Conservation (phyloP, 2,888 invertebrate species). For the Alloscopus bannaensis region DNA sequence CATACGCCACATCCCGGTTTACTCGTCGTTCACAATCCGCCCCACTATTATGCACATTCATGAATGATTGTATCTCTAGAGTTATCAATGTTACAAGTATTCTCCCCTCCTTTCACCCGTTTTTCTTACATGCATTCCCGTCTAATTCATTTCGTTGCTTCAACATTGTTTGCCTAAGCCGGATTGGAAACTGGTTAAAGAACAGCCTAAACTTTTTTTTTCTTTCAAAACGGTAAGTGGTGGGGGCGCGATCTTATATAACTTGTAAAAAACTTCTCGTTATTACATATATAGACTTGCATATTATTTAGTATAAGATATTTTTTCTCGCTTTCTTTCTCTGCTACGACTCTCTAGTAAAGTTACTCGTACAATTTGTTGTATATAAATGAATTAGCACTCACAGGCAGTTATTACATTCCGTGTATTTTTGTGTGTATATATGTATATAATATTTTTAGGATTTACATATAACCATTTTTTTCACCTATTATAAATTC, state of each 20-base stretch:
- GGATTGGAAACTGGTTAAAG: too few species aligned
- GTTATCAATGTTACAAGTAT: too few species aligned
- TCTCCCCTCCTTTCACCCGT: constrained; percentile 14
- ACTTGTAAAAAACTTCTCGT: not conserved
- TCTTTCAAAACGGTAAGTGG: not conserved
- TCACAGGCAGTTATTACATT: constrained; percentile 55
- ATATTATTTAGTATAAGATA: not conserved
- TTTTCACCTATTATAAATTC: constrained; percentile 1
- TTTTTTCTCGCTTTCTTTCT: constrained; percentile 3
- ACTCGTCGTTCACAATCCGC: too few species aligned
- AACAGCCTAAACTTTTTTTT: too few species aligned
- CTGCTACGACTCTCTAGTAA: not conserved
- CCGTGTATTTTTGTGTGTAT: constrained; percentile 11
- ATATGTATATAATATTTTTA: constrained; percentile 7
- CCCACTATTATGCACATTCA: too few species aligned
- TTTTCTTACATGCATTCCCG: too few species aligned
- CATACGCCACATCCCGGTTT: constrained; percentile 22
- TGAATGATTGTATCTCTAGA: too few species aligned
- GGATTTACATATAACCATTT: not conserved
- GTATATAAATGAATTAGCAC: constrained; percentile 39
- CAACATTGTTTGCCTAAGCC: too few species aligned
- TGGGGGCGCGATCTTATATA: not conserved
- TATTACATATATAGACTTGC: not conserved
- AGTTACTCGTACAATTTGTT: constrained; percentile 26
- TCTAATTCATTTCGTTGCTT: too few species aligned